phyloP scores from a whole-genome alignment of 2,797 vertebrate genomes.

The Helostoma temminkii region DNA sequence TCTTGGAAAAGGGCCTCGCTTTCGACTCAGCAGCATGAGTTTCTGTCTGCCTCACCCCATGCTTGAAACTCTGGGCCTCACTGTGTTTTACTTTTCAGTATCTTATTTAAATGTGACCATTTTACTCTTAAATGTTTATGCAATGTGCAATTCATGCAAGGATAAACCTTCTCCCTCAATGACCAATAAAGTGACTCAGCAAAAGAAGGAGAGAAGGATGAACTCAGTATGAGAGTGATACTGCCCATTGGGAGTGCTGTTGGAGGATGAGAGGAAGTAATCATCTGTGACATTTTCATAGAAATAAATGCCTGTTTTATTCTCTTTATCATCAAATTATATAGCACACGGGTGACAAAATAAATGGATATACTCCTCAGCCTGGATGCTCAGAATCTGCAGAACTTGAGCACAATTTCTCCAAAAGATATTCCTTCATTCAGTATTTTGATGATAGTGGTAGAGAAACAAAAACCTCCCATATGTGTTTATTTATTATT shows the following conservation, averaged over 20 bases:
- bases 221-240: constrained; percentile 13
- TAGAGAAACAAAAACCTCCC: background rate
- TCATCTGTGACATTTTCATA: constrained; percentile 38
- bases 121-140: constrained; percentile 37
- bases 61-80: constrained; percentile 29
- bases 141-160: constrained; percentile 36
- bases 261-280: constrained; percentile 6
- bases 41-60: constrained; percentile 21
- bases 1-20: constrained; percentile 52
- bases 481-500: background rate
- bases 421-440: constrained; percentile 6
- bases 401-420: background rate
- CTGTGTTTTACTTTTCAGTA: constrained; percentile 39
- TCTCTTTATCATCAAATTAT: constrained; percentile 1
- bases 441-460: background rate
- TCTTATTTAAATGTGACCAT: constrained; percentile 44
- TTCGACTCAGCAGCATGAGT: constrained; percentile 28
- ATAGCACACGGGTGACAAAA: background rate
- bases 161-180: constrained; percentile 35
- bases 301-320: constrained; percentile 1
- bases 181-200: constrained; percentile 46
- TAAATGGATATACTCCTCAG: constrained; percentile 4
- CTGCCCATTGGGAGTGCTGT: constrained; percentile 5
- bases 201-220: constrained; percentile 31
- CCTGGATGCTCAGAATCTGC: background rate